Base-by-base conservation (phyloP, 1,140 invertebrate genomes). In the Ips nitidus region DNA sequence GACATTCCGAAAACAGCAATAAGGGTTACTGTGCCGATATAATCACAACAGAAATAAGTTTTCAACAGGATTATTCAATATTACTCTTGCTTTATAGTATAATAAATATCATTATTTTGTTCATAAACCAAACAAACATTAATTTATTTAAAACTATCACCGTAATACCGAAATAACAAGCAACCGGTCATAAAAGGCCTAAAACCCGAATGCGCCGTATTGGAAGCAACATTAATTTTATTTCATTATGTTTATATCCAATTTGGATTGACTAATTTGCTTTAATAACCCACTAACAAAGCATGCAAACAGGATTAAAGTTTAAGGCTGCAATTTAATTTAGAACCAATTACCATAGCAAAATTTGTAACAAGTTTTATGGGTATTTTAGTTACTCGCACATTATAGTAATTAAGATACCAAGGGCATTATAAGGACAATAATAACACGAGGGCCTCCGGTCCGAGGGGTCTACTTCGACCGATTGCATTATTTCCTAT, bases 261-360 rank as follows among this genome's bases (percentile, higher is more conserved):
- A 52, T 45, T 45, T 41, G 37, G 5, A 41, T 67, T 40, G 66
- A 60, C 66, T 68, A 68, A 68, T 68, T 68, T 59, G 38, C 41
- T 68, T 68, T 68, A 59, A 68, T 60, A 68, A 60, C 66, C 57
- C n/a, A 61, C 60, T 61, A 68, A 68, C 47, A 68, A 68, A 68
- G 57, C 56, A 68, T 61, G 47, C 57, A 59, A 59, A 60, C 42
- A 6, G 66, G 66, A 42, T 68, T 61, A 68, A 68, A 59, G 56
- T 50, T 52, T 59, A 41, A 59, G 66, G 43, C 47, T 58, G 66
- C 58, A 68, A 59, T 68, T 61, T 68, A 60, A 60, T 68, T 68
- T 68, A 68, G 61, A 68, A 68, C 57, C 41, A 68, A 68, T 68
- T 52, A 68, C 66, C 47, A 61, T 66, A 22, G 22, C 22, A 22